Evolutionary conservation across 2,797 vertebrate species (phyloP), one percentile per base, ranked within the genome.

Genomic region (Pelodytes ibericus): DNA sequence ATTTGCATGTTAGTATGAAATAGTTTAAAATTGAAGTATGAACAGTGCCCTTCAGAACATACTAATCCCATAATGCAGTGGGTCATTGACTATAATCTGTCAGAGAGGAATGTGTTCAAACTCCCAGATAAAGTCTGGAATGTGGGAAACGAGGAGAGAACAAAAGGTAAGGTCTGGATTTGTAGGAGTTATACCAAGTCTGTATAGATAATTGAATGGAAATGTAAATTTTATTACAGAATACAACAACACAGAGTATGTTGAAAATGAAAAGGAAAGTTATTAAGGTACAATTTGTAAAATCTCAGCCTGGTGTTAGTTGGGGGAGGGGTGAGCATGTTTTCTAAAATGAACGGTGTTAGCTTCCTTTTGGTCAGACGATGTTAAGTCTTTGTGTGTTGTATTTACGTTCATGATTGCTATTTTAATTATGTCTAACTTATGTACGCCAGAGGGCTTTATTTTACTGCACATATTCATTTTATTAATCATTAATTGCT

Each of bases 101-200:
- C 76, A 62, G 56, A 26, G 44, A 60, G 70, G 76, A 79, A 79
- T 79, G 75, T 41, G 70, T 71, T 59, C 61, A 53, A 41, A 65
- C 69, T 78, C 75, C 69, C 70, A 72, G 70, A 79, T 79, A 79
- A 79, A 63, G 60, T 30, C 51, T 51, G 75, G 76, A 72, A 79
- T 61, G 62, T 66, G 62, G 75, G 61, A 78, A 72, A 60, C 61
- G 75, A 78, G 70, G 53, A 66, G 4, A 72, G 51, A 72, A 71
- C 75, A 77, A 57, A 66, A 77, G 75, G 75, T 77, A 53, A 71
- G 70, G 18, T 49, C 27, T 33, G 15, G 9, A 56, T 3, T 33
- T 64, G 26, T 10, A 36, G n/a, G 31, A 49, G 33, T 1, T 39
- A 9, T 53, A 20, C 22, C 20, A 3, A 30, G 15, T 60, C 66